A percentile compares a stretch with the other conserved stretches of the same genome.
Evolutionary conservation across 2,113 vertebrate genomes (phyloP).

Genomic region (Epinephelus lanceolatus): DNA sequence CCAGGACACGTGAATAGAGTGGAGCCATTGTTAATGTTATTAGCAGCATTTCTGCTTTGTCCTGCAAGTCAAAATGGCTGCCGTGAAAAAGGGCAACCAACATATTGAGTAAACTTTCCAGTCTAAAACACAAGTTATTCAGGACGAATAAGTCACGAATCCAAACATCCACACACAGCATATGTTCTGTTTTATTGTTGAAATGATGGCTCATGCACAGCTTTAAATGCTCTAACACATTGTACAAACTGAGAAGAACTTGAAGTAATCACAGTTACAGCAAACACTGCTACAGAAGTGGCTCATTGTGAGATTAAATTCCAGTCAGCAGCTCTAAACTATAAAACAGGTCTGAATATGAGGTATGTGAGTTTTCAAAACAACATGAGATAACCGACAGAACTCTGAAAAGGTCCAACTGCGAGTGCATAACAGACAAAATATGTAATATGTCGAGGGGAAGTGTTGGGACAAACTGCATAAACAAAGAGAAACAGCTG

Average conservation of each 20-base stretch:
- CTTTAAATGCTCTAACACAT: not conserved
- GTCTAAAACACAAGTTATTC: not conserved
- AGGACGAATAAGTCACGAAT: not conserved
- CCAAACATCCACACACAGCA: not conserved
- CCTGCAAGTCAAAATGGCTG: not conserved
- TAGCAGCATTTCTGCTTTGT: not conserved
- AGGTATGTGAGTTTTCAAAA: constrained; percentile 8
- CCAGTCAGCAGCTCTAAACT: constrained; percentile 14
- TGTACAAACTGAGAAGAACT: not conserved
- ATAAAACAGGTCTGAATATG: not conserved
- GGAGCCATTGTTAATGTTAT: not conserved
- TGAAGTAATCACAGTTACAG: not conserved
- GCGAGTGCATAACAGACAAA: not conserved
- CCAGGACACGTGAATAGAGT: not conserved
- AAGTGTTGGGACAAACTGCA: not conserved
- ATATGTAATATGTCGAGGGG: not conserved
- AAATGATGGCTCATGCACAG: not conserved
- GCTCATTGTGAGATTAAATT: not conserved
- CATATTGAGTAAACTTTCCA: not conserved
- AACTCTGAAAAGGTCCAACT: not conserved
- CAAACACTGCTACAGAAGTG: not conserved
- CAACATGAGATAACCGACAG: not conserved
- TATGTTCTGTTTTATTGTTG: not conserved
- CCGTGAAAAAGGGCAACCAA: not conserved
- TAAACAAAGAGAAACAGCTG: not conserved